A percentile compares a stretch with the other conserved stretches of the same genome.
These are phyloP conservation scores for Drosophila paramelanica DNA, from an alignment of 2,888 invertebrate species.

Conservation along the genomic window DNA sequence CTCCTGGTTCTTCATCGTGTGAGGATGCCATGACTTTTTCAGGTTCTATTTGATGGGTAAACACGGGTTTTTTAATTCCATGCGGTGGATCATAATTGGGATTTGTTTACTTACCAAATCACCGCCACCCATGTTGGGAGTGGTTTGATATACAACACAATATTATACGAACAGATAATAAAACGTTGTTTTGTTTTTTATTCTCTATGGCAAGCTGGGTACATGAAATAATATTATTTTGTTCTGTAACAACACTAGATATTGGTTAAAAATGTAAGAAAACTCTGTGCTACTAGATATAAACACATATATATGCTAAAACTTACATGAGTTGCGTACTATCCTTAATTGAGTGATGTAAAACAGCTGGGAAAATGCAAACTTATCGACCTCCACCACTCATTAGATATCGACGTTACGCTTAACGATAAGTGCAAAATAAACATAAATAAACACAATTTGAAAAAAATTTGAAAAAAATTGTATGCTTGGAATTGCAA, in stretches of 20 bases:
- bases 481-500: not conserved
- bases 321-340: not conserved
- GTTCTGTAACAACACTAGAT: no score
- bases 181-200: slow-evolving; percentile 31
- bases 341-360: not conserved
- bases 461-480: no score
- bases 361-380: not conserved
- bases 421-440: not conserved
- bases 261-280: no score
- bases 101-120: slow-evolving; percentile 74
- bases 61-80: not conserved
- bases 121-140: slow-evolving; percentile 80
- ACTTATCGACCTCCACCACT: slow-evolving; percentile 18
- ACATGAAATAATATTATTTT: no score
- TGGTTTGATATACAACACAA: slow-evolving; percentile 1
- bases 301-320: not conserved
- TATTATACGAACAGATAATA: slow-evolving; percentile 8
- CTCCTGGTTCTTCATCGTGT: slow-evolving; percentile 91
- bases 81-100: no score
- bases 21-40: slow-evolving; percentile 93
- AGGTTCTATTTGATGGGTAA: slow-evolving; percentile 86
- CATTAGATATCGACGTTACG: slow-evolving; percentile 2
- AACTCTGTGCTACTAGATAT: not conserved
- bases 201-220: slow-evolving; percentile 1
- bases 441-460: not conserved